Percentiles rank a stretch among this genome's conserved stretches.
These are phyloP conservation scores for Tetramorium alpestre DNA, from an alignment of 1,140 invertebrate species.

Conservation along the genomic window DNA sequence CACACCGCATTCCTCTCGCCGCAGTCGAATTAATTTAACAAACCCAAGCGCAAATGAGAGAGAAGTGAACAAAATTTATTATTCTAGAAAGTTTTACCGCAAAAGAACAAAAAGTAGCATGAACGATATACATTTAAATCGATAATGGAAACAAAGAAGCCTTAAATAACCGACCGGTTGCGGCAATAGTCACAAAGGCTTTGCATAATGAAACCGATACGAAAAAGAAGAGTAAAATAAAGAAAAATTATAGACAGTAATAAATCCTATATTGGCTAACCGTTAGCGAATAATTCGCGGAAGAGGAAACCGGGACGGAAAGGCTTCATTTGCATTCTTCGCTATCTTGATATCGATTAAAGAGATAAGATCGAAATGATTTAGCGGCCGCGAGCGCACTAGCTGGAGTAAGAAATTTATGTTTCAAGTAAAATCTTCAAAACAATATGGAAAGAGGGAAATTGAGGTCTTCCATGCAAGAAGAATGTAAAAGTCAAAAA, in stretches of 20 bases:
- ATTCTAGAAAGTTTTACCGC: not conserved
- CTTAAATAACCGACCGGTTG: not conserved
- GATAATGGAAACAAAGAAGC: constrained; percentile 2
- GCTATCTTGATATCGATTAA: constrained; percentile 30
- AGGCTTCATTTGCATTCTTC: constrained; percentile 10
- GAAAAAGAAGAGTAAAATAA: not conserved
- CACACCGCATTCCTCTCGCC: not conserved
- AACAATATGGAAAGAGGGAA: not conserved
- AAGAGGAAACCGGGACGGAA: not conserved
- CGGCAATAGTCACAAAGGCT: not conserved
- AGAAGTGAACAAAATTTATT: not conserved
- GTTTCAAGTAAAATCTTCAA: not conserved
- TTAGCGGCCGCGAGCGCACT: not conserved
- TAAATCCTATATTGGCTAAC: constrained; percentile 24
- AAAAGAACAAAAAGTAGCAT: not conserved
- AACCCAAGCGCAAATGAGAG: not conserved
- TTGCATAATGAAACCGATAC: not conserved
- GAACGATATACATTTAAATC: constrained; percentile 6
- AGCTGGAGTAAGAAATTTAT: not conserved
- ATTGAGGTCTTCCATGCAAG: too few species aligned
- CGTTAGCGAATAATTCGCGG: constrained; percentile 28
- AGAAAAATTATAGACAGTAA: not conserved
- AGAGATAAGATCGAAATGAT: constrained; percentile 35
- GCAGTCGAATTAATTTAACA: constrained; percentile 25
- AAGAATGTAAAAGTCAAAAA: too few species aligned